Evolutionary conservation across 2,797 vertebrate genomes (phyloP), one percentile per base, ranked within the genome.

Genomic region (Somateria mollissima): DNA sequence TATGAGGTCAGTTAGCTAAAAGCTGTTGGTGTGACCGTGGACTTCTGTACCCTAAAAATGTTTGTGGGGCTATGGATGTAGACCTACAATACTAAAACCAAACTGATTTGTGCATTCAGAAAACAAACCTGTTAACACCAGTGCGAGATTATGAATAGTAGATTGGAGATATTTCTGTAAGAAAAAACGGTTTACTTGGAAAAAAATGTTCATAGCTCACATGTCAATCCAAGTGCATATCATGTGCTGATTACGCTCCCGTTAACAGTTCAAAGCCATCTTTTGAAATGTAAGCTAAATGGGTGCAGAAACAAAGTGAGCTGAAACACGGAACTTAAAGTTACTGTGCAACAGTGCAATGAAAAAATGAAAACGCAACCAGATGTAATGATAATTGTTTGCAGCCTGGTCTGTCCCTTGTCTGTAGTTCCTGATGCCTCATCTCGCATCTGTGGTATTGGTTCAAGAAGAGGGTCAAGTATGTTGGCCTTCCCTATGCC

Each of bases 401-500:
- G 6, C 53, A 45, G 25, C 13, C 49, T 13, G 21, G 5, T 21
- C 22, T 57, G 51, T 13, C 41, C 36, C 14, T 41, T 37, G 13
- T 30, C 36, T 64, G n/a, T 24, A 30, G 57, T 49, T 41, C n/a
- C 43, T 8, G 11, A 11, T 12, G 43, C 56, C 17, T 37, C 24
- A 27, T 20, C 36, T 57, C 6, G 1, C 17, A 0, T 36, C 10
- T 17, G 3, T 65, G n/a, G 25, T 62, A 14, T 20, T 21, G 41
- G 16, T 49, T 56, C 47, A 61, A 32, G 28, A 16, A 32, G 19
- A 57, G 9, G 11, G 6, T n/a, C 25, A 11, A 32, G 15, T 7
- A 5, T 30, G 4, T 47, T 75, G 65, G 25, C 37, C 37, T 57
- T 57, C 14, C 11, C 61, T 22, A 16, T 19, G 34, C 56, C 15